Evolutionary conservation across 2,888 invertebrate genomes (phyloP).

Genomic region (Drosophila pullipes): DNA sequence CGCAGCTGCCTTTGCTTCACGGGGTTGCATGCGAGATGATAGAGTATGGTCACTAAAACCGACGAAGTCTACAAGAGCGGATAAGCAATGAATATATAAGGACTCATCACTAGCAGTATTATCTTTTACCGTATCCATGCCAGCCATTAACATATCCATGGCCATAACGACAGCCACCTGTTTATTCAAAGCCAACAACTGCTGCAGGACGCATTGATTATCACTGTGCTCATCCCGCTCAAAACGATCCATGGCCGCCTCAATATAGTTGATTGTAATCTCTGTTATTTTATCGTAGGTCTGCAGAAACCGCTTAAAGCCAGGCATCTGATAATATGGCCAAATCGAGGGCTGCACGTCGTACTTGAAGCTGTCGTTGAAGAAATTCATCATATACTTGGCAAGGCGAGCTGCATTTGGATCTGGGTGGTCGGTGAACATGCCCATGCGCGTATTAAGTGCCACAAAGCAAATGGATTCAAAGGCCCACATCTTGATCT

Average conservation of each 20-base stretch:
- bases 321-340: conserved; percentile 75
- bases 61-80: conserved; percentile 81
- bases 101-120: not conserved
- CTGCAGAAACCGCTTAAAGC: conserved; percentile 76
- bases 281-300: conserved; percentile 79
- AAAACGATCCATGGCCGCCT: conserved; percentile 80
- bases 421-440: conserved; percentile 67
- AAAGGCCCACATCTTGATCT: conserved; percentile 87
- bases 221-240: conserved; percentile 26
- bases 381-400: conserved; percentile 73
- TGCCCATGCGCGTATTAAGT: conserved; percentile 82
- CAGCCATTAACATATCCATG: conserved; percentile 90
- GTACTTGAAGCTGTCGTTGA: conserved; percentile 74
- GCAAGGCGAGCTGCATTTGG: conserved; percentile 67
- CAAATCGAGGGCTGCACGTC: conserved; percentile 83
- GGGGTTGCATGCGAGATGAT: conserved; percentile 87
- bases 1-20: conserved; percentile 89
- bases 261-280: conserved; percentile 83
- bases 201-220: conserved; percentile 88
- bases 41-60: conserved; percentile 71
- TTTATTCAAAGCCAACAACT: conserved; percentile 88
- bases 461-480: conserved; percentile 86
- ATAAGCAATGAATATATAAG: not conserved
- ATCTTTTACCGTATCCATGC: conserved; percentile 89
- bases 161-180: conserved; percentile 89